Evolutionary conservation across 2,888 invertebrate species (phyloP).

Genomic region (Rotaria magnacalcarata): DNA sequence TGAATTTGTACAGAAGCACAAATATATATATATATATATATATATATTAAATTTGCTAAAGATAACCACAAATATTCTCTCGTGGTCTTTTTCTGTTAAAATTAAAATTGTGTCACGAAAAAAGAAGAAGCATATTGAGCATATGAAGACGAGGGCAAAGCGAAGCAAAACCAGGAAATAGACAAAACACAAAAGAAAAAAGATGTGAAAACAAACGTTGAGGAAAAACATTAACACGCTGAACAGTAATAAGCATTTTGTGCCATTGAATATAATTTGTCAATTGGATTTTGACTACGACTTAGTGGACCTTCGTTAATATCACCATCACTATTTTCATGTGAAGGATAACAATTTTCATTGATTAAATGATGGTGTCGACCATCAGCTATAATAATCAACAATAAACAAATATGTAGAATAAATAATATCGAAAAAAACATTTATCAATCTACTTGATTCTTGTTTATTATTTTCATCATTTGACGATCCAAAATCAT

Average conservation of each 20-base stretch:
- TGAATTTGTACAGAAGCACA: neutral
- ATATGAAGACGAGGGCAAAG: neutral
- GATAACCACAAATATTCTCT: neutral
- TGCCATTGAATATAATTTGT: slow-evolving; percentile 32
- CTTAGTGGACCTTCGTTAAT: neutral
- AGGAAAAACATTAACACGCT: neutral
- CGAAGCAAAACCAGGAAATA: neutral
- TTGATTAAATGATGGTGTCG: neutral
- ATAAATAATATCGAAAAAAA: neutral
- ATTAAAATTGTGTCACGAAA: slow-evolving; percentile 9
- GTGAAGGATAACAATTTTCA: slow-evolving; percentile 8
- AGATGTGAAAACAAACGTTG: neutral
- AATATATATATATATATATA: neutral
- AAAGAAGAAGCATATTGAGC: slow-evolving; percentile 16
- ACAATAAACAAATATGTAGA: neutral
- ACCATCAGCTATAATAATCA: neutral
- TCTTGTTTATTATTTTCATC: slow-evolving; percentile 24
- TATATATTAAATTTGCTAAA: neutral
- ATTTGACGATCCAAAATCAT: slow-evolving; percentile 5
- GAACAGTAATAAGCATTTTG: slow-evolving; percentile 32
- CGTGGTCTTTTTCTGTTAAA: neutral
- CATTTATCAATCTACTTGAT: neutral
- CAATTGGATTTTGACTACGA: slow-evolving; percentile 19
- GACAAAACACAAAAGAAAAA: neutral
- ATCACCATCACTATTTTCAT: slow-evolving; percentile 5